phyloP scores from a whole-genome alignment of 2,113 vertebrate genomes.

The Peromyscus leucopus region DNA sequence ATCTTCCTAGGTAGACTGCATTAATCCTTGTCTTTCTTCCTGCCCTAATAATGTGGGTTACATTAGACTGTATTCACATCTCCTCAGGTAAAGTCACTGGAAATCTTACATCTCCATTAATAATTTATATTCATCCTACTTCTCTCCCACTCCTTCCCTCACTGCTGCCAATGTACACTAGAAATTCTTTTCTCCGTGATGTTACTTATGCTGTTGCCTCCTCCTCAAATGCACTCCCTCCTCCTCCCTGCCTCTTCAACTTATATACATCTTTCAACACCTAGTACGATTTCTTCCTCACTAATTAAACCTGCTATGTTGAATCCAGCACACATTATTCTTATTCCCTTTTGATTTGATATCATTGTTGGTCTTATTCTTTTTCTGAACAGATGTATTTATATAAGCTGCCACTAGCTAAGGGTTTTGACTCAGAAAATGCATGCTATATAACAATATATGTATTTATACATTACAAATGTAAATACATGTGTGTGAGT shows the following conservation, averaged over 20 bases:
- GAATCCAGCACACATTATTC: constrained; percentile 8
- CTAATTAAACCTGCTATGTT: constrained; percentile 52
- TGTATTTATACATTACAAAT: not conserved
- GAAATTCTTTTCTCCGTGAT: constrained; percentile 78
- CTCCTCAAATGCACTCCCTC: constrained; percentile 50
- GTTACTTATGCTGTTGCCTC: constrained; percentile 54
- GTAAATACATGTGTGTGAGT: not conserved
- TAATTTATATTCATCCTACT: constrained; percentile 70
- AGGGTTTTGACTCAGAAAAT: not conserved
- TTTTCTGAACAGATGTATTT: not conserved
- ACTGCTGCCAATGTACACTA: constrained; percentile 66
- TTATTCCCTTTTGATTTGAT: constrained; percentile 26
- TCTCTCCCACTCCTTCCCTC: constrained; percentile 68
- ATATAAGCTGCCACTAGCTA: constrained; percentile 9
- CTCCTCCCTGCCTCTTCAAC: constrained; percentile 58
- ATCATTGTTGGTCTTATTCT: constrained; percentile 35
- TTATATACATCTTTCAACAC: constrained; percentile 63
- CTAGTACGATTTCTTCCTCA: constrained; percentile 47
- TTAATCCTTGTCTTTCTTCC: constrained; percentile 25
- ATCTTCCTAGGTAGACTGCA: not conserved
- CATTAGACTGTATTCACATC: constrained; percentile 7
- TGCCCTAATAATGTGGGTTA: constrained; percentile 7
- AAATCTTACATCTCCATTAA: constrained; percentile 55
- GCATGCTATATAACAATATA: not conserved
- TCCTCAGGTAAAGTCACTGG: constrained; percentile 40